Conservation (phyloP, 2,113 vertebrate genomes). For the Panthera leo region DNA sequence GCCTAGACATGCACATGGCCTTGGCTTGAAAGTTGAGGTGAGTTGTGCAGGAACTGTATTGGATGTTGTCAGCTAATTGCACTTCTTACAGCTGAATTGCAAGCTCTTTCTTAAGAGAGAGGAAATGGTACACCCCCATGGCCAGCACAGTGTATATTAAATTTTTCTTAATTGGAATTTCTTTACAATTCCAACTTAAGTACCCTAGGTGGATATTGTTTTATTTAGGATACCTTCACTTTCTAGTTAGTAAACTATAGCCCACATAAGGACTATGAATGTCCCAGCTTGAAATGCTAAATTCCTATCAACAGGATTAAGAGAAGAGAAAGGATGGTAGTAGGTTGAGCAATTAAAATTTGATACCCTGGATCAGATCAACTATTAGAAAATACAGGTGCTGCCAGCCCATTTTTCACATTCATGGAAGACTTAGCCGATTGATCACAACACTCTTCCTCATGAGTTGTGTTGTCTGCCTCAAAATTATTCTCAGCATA, state of each 20-base stretch:
- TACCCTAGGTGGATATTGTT: neutral
- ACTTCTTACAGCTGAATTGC: neutral
- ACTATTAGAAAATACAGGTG: slow-evolving; percentile 35
- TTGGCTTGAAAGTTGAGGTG: neutral
- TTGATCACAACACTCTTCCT: slow-evolving; percentile 60
- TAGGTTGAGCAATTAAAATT: slow-evolving; percentile 37
- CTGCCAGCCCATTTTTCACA: slow-evolving; percentile 45
- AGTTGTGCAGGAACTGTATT: neutral
- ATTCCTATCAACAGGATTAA: neutral
- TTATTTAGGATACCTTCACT: neutral
- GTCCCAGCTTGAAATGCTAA: neutral
- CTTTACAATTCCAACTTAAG: neutral
- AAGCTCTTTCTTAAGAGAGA: neutral
- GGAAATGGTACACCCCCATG: neutral
- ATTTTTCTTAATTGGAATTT: neutral
- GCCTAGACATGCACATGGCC: neutral
- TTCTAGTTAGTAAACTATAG: slow-evolving; percentile 5
- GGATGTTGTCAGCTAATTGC: neutral
- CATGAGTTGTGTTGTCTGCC: slow-evolving; percentile 49
- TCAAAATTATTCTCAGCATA: slow-evolving; percentile 62
- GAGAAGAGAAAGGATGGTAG: neutral
- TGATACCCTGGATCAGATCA: slow-evolving; percentile 48
- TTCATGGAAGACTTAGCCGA: neutral
- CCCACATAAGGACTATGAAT: neutral
- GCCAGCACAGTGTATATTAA: neutral